These are phyloP conservation scores for Lithophane ornitopus DNA, from an alignment of 2,888 invertebrate species.

Conservation along the genomic window DNA sequence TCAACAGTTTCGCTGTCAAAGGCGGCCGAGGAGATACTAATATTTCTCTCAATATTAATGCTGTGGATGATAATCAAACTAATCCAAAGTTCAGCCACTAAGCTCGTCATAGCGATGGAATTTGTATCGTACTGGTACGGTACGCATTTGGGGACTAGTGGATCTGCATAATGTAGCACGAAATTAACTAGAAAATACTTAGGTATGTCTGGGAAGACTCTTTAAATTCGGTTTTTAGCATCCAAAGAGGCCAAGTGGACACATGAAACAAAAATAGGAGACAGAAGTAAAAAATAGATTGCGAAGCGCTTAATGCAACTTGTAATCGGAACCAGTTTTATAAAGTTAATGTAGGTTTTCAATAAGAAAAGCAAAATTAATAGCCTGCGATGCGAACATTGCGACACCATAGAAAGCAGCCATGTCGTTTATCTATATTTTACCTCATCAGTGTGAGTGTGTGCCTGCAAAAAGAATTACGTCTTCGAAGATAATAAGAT, in stretches of 20 bases:
- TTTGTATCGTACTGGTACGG: not conserved
- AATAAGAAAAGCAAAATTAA: not conserved
- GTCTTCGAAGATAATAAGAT: slow-evolving; percentile 70
- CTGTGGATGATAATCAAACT: not conserved
- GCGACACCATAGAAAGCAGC: slow-evolving; percentile 12
- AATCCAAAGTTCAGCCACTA: not conserved
- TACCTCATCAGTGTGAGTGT: slow-evolving; percentile 65
- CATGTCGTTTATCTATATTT: slow-evolving; percentile 14
- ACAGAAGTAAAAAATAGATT: not conserved
- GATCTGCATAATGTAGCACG: not conserved
- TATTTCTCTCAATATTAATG: not conserved
- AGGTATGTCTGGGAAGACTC: not conserved
- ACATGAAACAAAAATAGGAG: slow-evolving; percentile 4
- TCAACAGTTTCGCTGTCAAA: not conserved
- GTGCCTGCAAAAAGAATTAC: slow-evolving; percentile 74
- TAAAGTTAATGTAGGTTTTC: slow-evolving; percentile 1
- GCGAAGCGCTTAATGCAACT: not conserved
- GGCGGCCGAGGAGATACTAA: not conserved
- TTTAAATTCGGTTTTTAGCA: slow-evolving; percentile 9
- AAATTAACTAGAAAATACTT: not conserved
- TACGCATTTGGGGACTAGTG: not conserved
- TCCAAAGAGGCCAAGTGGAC: not conserved
- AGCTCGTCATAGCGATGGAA: not conserved
- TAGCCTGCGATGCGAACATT: not conserved
- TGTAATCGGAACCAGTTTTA: slow-evolving; percentile 7